phyloP scores from a whole-genome alignment of 2,113 vertebrate genomes.

The Tor tambroides region DNA sequence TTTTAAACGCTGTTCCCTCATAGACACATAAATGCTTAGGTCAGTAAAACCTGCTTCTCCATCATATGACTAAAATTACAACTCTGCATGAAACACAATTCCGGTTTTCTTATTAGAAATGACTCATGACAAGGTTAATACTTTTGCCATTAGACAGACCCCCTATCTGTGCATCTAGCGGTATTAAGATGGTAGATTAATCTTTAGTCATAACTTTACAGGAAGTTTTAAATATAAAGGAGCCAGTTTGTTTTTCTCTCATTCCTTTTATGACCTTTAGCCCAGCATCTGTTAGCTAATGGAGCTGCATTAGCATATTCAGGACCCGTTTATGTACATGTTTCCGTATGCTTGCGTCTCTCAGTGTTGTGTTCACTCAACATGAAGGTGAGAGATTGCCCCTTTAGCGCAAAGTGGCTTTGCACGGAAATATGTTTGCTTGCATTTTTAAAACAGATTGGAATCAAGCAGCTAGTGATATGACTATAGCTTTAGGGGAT shows the following conservation, averaged over 20 bases:
- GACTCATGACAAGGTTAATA: not conserved
- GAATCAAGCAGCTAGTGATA: not conserved
- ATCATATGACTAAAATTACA: conserved; percentile 20
- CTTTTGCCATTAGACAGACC: conserved; percentile 30
- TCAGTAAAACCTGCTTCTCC: conserved; percentile 41
- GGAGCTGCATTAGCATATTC: conserved; percentile 26
- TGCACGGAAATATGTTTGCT: not conserved
- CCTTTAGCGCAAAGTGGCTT: conserved; percentile 29
- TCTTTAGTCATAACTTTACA: not conserved
- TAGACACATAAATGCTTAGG: conserved; percentile 25
- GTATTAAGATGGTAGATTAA: not conserved
- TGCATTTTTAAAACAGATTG: not conserved
- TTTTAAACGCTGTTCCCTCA: conserved; percentile 41
- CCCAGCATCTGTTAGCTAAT: conserved; percentile 1
- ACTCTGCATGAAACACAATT: not conserved
- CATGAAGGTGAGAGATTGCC: conserved; percentile 20
- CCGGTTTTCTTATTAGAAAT: not conserved
- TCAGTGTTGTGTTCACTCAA: conserved; percentile 1
- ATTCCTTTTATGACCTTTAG: conserved; percentile 20
- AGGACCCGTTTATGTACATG: not conserved
- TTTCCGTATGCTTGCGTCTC: not conserved
- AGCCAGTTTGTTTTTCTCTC: not conserved
- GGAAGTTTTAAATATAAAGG: conserved; percentile 8
- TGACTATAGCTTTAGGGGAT: not conserved
- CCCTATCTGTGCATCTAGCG: conserved; percentile 21